Evolutionary conservation across 2,888 invertebrate genomes (phyloP).

Genomic region (Dexiosoma caninum): DNA sequence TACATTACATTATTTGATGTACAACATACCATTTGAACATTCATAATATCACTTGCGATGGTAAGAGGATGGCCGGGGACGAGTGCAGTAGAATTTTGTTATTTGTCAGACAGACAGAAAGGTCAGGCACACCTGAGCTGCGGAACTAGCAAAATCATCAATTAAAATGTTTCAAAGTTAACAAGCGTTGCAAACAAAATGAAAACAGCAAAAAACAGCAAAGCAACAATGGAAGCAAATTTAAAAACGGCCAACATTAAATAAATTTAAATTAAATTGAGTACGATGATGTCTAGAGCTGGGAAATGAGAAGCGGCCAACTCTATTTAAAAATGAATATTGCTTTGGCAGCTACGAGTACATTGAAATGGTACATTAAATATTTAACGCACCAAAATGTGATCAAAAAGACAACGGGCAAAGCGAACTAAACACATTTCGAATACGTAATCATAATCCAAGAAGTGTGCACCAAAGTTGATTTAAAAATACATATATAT

Average conservation of each 20-base stretch:
- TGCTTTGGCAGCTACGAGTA: background rate
- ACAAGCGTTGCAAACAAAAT: conserved; percentile 31
- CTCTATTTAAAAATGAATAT: conserved; percentile 5
- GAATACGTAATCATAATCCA: conserved; percentile 31
- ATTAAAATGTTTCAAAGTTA: conserved; percentile 47
- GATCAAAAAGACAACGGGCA: conserved; percentile 23
- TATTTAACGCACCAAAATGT: conserved; percentile 19
- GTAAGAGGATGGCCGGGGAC: background rate
- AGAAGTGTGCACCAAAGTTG: conserved; percentile 9
- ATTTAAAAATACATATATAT: background rate
- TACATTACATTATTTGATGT: conserved; percentile 13
- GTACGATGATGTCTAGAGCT: background rate
- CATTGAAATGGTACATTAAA: conserved; percentile 24
- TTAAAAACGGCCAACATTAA: conserved; percentile 17
- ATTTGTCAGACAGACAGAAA: background rate
- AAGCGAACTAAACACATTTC: conserved; percentile 17
- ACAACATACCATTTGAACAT: background rate
- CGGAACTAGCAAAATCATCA: conserved; percentile 28
- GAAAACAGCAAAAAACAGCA: background rate
- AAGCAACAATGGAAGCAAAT: conserved; percentile 15
- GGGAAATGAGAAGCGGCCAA: background rate
- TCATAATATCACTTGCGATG: background rate
- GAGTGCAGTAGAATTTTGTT: background rate
- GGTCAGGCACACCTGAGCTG: conserved; percentile 32
- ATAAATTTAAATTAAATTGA: conserved; percentile 30